Base-by-base conservation (phyloP, 92 coral and sea anemone species). In the Chrysogorgia sp. region DNA sequence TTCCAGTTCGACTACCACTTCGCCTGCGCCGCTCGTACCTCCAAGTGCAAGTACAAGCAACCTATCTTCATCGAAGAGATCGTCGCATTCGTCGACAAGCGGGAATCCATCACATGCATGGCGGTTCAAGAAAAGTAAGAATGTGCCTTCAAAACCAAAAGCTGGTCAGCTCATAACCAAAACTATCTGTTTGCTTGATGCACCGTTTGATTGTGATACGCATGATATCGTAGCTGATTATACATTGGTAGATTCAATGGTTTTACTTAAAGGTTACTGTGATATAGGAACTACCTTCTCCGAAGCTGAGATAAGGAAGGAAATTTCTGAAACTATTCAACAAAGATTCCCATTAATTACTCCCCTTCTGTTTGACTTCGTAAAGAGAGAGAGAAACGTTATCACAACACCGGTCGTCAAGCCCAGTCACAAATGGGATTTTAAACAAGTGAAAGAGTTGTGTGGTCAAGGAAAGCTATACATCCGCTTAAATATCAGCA, bases 401-500 rank as follows among this genome's bases (percentile, higher is more conserved):
- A 45, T 68, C 20, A 26, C 49, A 20, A 68, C 75, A 25, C 75
- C 75, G 19, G 75, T 68, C 7, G 34, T 68, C 58, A 68, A 68
- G 31, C 34, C 19, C 0, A 48, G 40, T 20, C 75, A 68, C 26
- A 41, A 68, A 41, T 68, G 75, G 75, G 75, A 68, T 47, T 68
- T 68, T 68, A 25, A 68, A 47, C 75, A 43, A 24, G 59, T 68
- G 34, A 68, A 68, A 32, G 58, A 68, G 35, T 25, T 68, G 34
- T 68, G 75, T 68, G 75, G 75, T 24, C 75, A 68, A 23, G 75
- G 75, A 10, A 68, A 79, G 15, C 61, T 79, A 24, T 79, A 85
- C 61, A 57, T 80, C 20, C 40, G 56, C 53, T 78, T 85, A 21
- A 83, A 83, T 75, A 78, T 83, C 3, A 30, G 53, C 81, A 74